Evolutionary conservation across 1,140 invertebrate genomes (phyloP).

Genomic region (Bombus superbus): DNA sequence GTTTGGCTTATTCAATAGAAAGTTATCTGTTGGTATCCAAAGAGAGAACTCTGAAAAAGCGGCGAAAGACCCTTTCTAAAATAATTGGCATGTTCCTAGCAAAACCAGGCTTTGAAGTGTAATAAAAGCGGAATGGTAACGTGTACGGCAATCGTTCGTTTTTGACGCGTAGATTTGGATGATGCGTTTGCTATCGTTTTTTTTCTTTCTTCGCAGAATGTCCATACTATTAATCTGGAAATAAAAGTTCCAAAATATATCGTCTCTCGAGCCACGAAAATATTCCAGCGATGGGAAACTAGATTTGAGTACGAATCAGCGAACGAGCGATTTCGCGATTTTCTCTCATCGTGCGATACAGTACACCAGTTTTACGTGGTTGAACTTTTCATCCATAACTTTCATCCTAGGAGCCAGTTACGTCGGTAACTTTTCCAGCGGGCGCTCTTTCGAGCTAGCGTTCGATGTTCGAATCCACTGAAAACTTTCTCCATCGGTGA

Average conservation of each 20-base stretch:
- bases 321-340: not conserved
- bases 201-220: too few species aligned
- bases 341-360: not conserved
- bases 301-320: too few species aligned
- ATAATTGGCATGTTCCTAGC: not conserved
- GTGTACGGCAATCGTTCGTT: too few species aligned
- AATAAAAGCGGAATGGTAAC: too few species aligned
- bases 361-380: conserved; percentile 1
- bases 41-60: not conserved
- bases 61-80: too few species aligned
- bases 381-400: conserved; percentile 29
- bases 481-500: conserved; percentile 2
- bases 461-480: conserved; percentile 3
- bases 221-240: too few species aligned
- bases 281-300: too few species aligned
- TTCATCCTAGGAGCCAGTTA: conserved; percentile 1
- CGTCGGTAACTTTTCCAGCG: conserved; percentile 12
- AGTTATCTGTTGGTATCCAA: not conserved
- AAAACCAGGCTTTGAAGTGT: too few species aligned
- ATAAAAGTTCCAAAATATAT: too few species aligned
- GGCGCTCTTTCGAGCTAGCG: not conserved
- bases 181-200: too few species aligned
- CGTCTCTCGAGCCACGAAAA: too few species aligned
- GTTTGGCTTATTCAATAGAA: not conserved
- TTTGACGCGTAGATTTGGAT: too few species aligned